phyloP scores from a whole-genome alignment of 2,888 invertebrate genomes.

The Geotrupes spiniger region DNA sequence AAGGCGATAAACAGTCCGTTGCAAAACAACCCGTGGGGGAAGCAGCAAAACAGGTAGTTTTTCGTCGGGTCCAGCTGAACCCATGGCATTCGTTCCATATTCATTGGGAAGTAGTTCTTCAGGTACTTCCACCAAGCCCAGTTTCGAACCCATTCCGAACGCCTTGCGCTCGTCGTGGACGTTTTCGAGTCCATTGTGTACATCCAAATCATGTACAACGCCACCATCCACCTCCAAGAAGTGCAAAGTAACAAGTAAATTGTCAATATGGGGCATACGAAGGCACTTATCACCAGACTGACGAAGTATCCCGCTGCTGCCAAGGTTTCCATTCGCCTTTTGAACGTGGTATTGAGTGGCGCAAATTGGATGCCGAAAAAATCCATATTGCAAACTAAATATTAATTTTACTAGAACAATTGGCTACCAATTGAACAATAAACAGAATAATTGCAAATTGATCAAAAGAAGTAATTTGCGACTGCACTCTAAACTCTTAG shows the following conservation, averaged over 20 bases:
- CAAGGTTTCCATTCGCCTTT: slow-evolving; percentile 79
- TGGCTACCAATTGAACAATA: too few relatives aligned
- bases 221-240: slow-evolving; percentile 53
- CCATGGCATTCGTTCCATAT: slow-evolving; percentile 80
- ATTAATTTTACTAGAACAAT: too few relatives aligned
- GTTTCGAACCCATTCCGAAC: slow-evolving; percentile 53
- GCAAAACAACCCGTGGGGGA: slow-evolving; percentile 85
- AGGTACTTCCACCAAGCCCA: slow-evolving; percentile 71
- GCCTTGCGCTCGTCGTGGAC: slow-evolving; percentile 56
- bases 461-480: too few relatives aligned
- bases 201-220: slow-evolving; percentile 66
- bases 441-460: too few relatives aligned
- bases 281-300: slow-evolving; percentile 61
- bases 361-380: slow-evolving; percentile 80
- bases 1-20: slow-evolving; percentile 77
- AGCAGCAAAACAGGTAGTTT: slow-evolving; percentile 84
- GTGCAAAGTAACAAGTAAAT: slow-evolving; percentile 59
- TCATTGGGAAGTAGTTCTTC: slow-evolving; percentile 82
- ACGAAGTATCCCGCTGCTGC: slow-evolving; percentile 72
- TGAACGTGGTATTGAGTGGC: slow-evolving; percentile 71
- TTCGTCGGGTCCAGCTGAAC: slow-evolving; percentile 72
- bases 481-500: too few relatives aligned
- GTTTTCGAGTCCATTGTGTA: slow-evolving; percentile 56
- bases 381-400: slow-evolving; percentile 43
- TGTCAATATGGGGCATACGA: slow-evolving; percentile 53